Percentiles rank a stretch among this genome's conserved stretches.
These are phyloP conservation scores for Sipha flava DNA, from an alignment of 1,140 invertebrate species.

Conservation along the genomic window DNA sequence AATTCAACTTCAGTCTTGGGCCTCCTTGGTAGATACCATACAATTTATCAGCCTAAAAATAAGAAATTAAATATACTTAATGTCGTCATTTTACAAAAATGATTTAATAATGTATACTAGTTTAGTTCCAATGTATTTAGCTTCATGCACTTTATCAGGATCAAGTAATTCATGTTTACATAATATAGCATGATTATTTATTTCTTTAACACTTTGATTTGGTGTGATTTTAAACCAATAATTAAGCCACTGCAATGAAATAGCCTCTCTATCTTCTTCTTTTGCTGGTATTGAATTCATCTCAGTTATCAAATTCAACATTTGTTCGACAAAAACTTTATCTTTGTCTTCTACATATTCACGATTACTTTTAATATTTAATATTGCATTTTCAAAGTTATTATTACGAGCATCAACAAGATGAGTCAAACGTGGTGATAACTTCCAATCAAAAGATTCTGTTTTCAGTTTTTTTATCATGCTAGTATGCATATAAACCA, in stretches of 20 bases:
- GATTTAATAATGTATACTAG: conserved; percentile 34
- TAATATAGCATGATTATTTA: conserved; percentile 35
- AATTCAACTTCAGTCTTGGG: conserved; percentile 34
- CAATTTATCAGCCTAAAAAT: conserved; percentile 37
- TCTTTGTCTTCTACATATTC: conserved; percentile 30
- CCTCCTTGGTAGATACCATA: conserved; percentile 38
- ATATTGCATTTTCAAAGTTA: conserved; percentile 33
- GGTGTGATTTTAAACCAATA: conserved; percentile 35
- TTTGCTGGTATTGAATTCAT: not conserved
- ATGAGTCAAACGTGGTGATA: conserved; percentile 22
- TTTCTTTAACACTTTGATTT: conserved; percentile 16
- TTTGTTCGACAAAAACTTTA: conserved; percentile 25
- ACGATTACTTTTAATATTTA: conserved; percentile 17
- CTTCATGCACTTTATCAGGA: conserved; percentile 34
- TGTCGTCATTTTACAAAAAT: not conserved
- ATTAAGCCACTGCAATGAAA: conserved; percentile 36
- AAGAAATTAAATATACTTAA: conserved; percentile 25
- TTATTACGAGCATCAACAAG: conserved; percentile 32
- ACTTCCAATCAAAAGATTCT: conserved; percentile 15
- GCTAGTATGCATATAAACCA: conserved; percentile 50
- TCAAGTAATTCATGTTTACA: conserved; percentile 37
- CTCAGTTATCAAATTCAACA: conserved; percentile 7
- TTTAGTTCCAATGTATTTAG: conserved; percentile 36
- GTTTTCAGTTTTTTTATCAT: conserved; percentile 23
- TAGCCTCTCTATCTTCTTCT: conserved; percentile 34